Conservation (phyloP, 2,888 invertebrate species). For the Timema cristinae region DNA sequence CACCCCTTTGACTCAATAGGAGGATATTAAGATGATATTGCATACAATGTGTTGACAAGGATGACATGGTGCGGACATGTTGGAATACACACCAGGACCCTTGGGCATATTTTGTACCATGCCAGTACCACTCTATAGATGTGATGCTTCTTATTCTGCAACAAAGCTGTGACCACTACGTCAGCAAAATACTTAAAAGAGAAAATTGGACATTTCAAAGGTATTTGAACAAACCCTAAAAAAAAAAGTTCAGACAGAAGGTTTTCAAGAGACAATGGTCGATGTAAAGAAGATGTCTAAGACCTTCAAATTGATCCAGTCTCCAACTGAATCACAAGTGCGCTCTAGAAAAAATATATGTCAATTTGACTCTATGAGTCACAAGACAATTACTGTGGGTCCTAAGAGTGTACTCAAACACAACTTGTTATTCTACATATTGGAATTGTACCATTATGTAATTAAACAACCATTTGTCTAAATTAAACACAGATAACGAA, state of each 20-base stretch:
- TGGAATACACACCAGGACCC: constrained; percentile 1
- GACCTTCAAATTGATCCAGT: neutral
- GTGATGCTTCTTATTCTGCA: constrained; percentile 8
- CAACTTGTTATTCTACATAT: neutral
- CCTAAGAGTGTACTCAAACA: neutral
- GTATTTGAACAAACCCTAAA: neutral
- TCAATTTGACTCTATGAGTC: neutral
- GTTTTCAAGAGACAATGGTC: constrained; percentile 10
- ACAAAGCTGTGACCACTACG: neutral
- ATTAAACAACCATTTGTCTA: neutral
- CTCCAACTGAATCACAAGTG: neutral
- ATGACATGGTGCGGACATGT: too few species aligned
- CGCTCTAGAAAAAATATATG: neutral
- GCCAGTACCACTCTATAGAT: neutral
- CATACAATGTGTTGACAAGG: neutral
- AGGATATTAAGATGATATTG: constrained; percentile 3
- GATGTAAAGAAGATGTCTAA: neutral
- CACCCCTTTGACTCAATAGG: neutral
- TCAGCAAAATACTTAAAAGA: neutral
- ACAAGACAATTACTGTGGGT: neutral
- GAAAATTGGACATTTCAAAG: constrained; percentile 1
- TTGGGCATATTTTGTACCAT: neutral
- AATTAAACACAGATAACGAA: neutral
- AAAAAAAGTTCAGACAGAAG: neutral
- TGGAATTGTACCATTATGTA: neutral